A percentile compares a stretch with the other conserved stretches of the same genome.
phyloP scores from a whole-genome alignment of 1,140 invertebrate genomes.

The Pygmarrhopalites habei region DNA sequence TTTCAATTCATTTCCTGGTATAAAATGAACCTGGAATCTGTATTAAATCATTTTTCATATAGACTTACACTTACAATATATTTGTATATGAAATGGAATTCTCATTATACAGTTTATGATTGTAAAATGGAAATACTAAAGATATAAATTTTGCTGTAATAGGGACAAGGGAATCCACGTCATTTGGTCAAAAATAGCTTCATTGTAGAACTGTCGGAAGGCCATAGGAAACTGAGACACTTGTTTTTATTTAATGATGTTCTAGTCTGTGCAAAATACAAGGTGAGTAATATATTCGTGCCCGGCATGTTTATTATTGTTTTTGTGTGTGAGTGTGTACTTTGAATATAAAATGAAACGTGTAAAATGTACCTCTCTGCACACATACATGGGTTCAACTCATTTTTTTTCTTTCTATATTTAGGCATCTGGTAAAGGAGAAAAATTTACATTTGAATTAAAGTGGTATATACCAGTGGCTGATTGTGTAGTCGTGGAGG shows the following conservation, averaged over 20 bases:
- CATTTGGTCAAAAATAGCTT: slow-evolving; percentile 90
- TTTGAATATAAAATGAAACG: too few species aligned
- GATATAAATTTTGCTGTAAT: slow-evolving; percentile 52
- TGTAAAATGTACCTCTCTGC: too few species aligned
- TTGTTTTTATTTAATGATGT: slow-evolving; percentile 92
- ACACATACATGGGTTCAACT: too few species aligned
- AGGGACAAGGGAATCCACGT: slow-evolving; percentile 64
- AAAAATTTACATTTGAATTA: slow-evolving; percentile 83
- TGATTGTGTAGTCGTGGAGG: slow-evolving; percentile 62
- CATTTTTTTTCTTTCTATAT: too few species aligned
- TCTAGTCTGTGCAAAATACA: slow-evolving; percentile 90
- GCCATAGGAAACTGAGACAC: slow-evolving; percentile 81
- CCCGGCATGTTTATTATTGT: too few species aligned
- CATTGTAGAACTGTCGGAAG: slow-evolving; percentile 81
- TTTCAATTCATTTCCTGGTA: too few species aligned
- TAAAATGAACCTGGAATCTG: too few species aligned
- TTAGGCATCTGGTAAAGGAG: slow-evolving; percentile 60
- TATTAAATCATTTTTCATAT: not conserved
- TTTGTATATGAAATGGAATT: too few species aligned
- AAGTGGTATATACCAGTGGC: slow-evolving; percentile 83
- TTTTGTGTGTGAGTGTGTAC: too few species aligned
- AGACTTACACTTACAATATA: too few species aligned
- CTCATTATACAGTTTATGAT: not conserved
- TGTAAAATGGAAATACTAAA: not conserved
- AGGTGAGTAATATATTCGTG: slow-evolving; percentile 53